Evolutionary conservation across 2,888 invertebrate genomes (phyloP).

Genomic region (Itoplectis maculator): DNA sequence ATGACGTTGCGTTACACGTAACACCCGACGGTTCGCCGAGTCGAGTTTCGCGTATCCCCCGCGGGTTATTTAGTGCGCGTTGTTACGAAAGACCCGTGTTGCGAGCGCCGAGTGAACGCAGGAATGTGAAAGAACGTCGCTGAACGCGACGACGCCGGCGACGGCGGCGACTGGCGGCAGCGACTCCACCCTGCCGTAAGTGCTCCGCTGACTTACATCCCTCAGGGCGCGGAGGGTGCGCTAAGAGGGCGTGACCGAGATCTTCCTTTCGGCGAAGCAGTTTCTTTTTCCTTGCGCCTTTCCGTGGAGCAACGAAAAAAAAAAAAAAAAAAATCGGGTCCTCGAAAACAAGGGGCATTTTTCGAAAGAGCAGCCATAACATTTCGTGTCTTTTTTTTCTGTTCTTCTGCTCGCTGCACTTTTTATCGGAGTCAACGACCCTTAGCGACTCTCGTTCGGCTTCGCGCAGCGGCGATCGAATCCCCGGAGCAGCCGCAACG

Average conservation of each 20-base stretch:
- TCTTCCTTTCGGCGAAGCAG: conserved; percentile 42
- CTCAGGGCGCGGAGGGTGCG: conserved; percentile 76
- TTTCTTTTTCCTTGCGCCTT: neutral
- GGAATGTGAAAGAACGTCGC: conserved; percentile 40
- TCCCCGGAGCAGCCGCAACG: conserved; percentile 46
- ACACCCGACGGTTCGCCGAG: neutral
- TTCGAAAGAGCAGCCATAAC: neutral
- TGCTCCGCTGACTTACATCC: conserved; percentile 80
- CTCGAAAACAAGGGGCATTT: conserved; percentile 33
- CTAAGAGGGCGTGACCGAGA: conserved; percentile 75
- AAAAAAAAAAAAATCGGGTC: conserved; percentile 7
- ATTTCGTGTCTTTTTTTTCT: conserved; percentile 3
- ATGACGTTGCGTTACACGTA: neutral
- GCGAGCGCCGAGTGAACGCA: conserved; percentile 51
- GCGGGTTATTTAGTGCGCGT: conserved; percentile 27
- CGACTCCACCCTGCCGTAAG: conserved; percentile 76
- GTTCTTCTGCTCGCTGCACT: neutral
- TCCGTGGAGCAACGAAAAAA: conserved; percentile 2
- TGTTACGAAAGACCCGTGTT: conserved; percentile 20
- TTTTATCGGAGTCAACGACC: conserved; percentile 11
- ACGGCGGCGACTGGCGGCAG: conserved; percentile 61
- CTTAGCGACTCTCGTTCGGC: conserved; percentile 24
- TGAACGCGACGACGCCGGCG: neutral
- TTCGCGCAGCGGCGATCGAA: conserved; percentile 27
- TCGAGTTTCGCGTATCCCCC: conserved; percentile 15